A percentile compares a stretch with the other conserved stretches of the same genome.
These are phyloP conservation scores for Oryzias woworae DNA, from an alignment of 2,113 vertebrate genomes.

Conservation along the genomic window DNA sequence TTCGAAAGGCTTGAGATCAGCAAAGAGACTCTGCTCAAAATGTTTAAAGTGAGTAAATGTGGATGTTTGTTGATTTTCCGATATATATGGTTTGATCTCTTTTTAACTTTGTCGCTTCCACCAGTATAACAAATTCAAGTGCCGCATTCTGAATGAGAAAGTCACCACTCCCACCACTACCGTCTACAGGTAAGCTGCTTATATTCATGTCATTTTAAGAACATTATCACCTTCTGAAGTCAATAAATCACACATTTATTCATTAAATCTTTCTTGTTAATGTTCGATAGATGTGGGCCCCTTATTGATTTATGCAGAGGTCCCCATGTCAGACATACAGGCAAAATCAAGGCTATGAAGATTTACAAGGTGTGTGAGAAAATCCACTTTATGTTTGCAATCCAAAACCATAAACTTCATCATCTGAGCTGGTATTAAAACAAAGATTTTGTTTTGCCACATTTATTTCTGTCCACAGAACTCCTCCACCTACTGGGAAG, in stretches of 20 bases:
- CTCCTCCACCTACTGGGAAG: conserved; percentile 98
- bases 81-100: neutral
- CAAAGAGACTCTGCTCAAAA: conserved; percentile 91
- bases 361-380: conserved; percentile 88
- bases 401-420: neutral
- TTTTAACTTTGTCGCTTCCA: neutral
- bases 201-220: no score
- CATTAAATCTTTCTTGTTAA: neutral
- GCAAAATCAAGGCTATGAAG: conserved; percentile 95
- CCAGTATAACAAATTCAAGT: conserved; percentile 98
- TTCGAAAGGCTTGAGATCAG: conserved; percentile 96
- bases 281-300: conserved; percentile 85
- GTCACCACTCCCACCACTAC: conserved; percentile 95
- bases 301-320: conserved; percentile 96
- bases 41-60: conserved; percentile 88
- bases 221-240: no score
- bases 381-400: neutral
- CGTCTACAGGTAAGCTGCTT: conserved; percentile 86
- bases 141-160: conserved; percentile 96
- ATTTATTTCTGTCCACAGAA: conserved; percentile 75
- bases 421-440: neutral
- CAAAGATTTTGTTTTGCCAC: neutral
- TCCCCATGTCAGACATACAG: conserved; percentile 95
- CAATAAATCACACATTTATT: no score
- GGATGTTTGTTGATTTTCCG: no score